Conservation (phyloP, 2,113 vertebrate genomes). For the Ceyx margarethae region DNA sequence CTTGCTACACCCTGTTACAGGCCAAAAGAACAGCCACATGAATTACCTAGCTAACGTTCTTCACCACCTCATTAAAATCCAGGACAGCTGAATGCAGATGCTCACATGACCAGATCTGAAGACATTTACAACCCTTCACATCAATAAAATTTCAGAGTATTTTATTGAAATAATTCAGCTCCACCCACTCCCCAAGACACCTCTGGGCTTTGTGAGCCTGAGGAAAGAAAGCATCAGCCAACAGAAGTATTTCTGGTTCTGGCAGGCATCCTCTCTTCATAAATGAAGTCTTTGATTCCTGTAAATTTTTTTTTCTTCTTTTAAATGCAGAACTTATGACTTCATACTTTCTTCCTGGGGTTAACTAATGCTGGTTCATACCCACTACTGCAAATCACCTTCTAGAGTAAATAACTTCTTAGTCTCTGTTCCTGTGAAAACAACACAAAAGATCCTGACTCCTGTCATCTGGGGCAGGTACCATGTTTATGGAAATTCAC, state of each 20-base stretch:
- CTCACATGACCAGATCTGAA: neutral
- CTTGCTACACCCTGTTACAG: neutral
- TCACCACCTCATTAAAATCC: constrained; percentile 8
- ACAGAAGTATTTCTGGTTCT: constrained; percentile 22
- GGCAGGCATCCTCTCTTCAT: neutral
- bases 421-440: neutral
- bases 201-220: neutral
- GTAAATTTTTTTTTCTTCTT: neutral
- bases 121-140: neutral
- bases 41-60: neutral
- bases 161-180: constrained; percentile 8
- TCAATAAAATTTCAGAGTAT: constrained; percentile 15
- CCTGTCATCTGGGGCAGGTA: neutral
- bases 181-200: neutral
- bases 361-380: neutral
- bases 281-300: constrained; percentile 34
- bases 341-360: constrained; percentile 19
- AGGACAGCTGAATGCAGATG: constrained; percentile 9
- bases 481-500: neutral
- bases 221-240: neutral
- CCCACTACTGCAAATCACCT: neutral
- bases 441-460: neutral
- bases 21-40: neutral
- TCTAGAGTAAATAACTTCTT: constrained; percentile 5
- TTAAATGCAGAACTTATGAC: constrained; percentile 14